phyloP scores from a whole-genome alignment of 2,888 invertebrate genomes.

The Endomychus coccineus region DNA sequence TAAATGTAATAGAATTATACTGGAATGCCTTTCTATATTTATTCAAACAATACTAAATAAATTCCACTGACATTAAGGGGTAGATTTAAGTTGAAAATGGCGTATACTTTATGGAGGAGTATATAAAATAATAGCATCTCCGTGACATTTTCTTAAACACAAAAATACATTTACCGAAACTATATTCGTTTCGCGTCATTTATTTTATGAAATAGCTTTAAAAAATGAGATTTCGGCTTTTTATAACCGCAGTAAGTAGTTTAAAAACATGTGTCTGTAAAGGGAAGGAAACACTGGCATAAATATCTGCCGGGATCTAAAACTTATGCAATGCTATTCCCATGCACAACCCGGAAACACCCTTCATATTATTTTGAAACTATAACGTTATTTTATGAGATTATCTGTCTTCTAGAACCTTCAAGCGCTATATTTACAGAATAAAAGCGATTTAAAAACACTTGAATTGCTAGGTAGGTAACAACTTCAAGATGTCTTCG shows the following conservation, averaged over 20 bases:
- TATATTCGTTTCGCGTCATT: conserved; percentile 44
- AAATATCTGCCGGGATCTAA: conserved; percentile 21
- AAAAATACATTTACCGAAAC: conserved; percentile 43
- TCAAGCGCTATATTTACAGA: too few species aligned
- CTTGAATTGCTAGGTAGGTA: too few species aligned
- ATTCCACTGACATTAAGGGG: too few species aligned
- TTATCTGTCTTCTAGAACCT: too few species aligned
- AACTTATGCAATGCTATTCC: conserved; percentile 13
- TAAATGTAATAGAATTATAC: too few species aligned
- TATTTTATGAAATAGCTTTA: conserved; percentile 40
- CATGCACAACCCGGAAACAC: too few species aligned
- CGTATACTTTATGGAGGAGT: conserved; percentile 28
- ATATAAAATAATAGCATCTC: conserved; percentile 41
- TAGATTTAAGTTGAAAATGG: conserved; percentile 15
- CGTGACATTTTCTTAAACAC: conserved; percentile 39
- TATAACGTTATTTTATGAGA: too few species aligned
- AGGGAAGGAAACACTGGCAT: conserved; percentile 26
- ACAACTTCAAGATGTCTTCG: too few species aligned
- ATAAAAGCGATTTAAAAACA: too few species aligned
- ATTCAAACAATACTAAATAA: too few species aligned
- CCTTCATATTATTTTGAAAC: too few species aligned
- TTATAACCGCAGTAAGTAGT: conserved; percentile 33
- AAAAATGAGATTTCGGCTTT: conserved; percentile 38
- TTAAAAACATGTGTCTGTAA: conserved; percentile 33
- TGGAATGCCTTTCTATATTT: too few species aligned